Evolutionary conservation across 2,113 vertebrate species (phyloP).

Genomic region (Chunga burmeisteri): DNA sequence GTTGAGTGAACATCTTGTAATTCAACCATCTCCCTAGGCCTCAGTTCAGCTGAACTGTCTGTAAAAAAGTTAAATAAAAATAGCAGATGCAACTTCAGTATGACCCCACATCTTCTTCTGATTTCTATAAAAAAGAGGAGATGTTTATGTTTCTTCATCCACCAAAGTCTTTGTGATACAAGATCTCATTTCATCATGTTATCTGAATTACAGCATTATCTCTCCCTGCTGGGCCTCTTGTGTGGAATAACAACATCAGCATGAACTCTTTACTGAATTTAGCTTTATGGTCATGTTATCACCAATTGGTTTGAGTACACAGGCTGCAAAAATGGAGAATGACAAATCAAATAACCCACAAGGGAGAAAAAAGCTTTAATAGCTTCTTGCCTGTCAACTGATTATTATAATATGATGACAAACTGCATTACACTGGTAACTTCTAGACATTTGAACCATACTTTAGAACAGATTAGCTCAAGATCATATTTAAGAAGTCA

Average conservation of each 20-base stretch:
- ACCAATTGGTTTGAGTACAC: slow-evolving; percentile 61
- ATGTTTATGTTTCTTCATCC: slow-evolving; percentile 30
- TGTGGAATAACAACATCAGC: slow-evolving; percentile 44
- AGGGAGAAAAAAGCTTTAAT: slow-evolving; percentile 46
- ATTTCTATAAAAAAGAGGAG: slow-evolving; percentile 8
- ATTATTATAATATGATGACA: slow-evolving; percentile 49
- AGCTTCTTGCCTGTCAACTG: slow-evolving; percentile 25
- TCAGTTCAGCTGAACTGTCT: background rate
- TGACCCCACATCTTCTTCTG: background rate
- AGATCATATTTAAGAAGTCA: slow-evolving; percentile 25
- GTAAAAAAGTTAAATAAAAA: background rate
- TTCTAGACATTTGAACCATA: background rate
- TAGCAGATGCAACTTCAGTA: background rate
- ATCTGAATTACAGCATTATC: slow-evolving; percentile 21
- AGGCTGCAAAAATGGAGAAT: slow-evolving; percentile 39
- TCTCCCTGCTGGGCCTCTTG: slow-evolving; percentile 23
- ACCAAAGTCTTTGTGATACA: slow-evolving; percentile 23
- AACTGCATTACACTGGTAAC: slow-evolving; percentile 23
- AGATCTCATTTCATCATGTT: slow-evolving; percentile 47
- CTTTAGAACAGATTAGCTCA: slow-evolving; percentile 28
- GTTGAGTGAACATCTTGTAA: background rate
- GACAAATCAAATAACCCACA: slow-evolving; percentile 61
- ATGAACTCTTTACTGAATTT: slow-evolving; percentile 57
- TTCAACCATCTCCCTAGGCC: background rate
- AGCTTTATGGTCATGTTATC: slow-evolving; percentile 57